Evolutionary conservation across 2,888 invertebrate genomes (phyloP).

Genomic region (Malacosoma neustria): DNA sequence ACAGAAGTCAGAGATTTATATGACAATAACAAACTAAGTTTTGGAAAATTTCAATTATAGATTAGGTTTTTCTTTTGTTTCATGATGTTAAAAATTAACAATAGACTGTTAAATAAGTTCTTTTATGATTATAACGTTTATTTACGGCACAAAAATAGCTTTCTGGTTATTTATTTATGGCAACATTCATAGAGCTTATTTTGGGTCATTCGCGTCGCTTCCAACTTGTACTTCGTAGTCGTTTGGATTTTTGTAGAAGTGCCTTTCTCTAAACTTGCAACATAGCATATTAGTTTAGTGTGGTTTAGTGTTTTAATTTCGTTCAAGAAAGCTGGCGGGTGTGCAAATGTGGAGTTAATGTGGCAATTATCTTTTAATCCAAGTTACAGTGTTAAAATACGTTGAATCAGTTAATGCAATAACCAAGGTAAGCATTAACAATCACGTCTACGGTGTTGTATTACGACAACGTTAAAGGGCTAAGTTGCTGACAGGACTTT

Average conservation of each 20-base stretch:
- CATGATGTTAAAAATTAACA: background rate
- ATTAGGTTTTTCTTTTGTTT: too few relatives aligned
- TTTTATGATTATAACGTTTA: constrained; percentile 1
- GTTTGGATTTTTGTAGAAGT: constrained; percentile 66
- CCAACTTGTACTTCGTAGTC: constrained; percentile 69
- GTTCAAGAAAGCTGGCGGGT: constrained; percentile 72
- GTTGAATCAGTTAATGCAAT: constrained; percentile 59
- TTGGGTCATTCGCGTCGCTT: constrained; percentile 73
- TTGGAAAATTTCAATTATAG: background rate
- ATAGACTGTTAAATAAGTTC: background rate
- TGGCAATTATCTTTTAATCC: constrained; percentile 39
- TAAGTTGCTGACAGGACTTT: constrained; percentile 64
- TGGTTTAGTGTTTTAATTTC: constrained; percentile 68
- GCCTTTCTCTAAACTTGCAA: constrained; percentile 75
- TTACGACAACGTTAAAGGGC: constrained; percentile 41
- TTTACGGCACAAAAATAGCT: constrained; percentile 28
- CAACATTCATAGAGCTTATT: constrained; percentile 70
- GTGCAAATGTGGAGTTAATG: constrained; percentile 58
- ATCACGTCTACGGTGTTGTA: constrained; percentile 30
- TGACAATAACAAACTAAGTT: background rate
- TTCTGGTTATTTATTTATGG: constrained; percentile 42
- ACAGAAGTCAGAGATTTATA: background rate
- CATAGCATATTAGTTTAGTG: constrained; percentile 67
- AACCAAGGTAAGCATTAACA: constrained; percentile 59
- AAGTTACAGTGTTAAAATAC: constrained; percentile 38